Evolutionary conservation across 2,113 vertebrate species (phyloP).

Genomic region (Istiophorus platypterus): DNA sequence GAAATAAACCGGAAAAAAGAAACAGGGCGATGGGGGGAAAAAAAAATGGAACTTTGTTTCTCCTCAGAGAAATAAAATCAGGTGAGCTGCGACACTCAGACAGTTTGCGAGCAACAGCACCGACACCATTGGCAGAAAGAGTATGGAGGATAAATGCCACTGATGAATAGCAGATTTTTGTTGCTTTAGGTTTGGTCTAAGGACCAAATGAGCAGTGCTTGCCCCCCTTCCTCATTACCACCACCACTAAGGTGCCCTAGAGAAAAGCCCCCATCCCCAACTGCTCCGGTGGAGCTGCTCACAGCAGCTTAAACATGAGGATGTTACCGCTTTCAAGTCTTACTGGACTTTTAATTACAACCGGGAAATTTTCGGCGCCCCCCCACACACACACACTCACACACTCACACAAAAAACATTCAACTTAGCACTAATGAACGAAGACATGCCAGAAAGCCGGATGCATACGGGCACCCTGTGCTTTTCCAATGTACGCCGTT

Average conservation of each 20-base stretch:
- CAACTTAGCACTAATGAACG: too few species aligned
- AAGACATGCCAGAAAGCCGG: background rate
- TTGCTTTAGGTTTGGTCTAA: background rate
- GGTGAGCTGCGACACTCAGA: background rate
- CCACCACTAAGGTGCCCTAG: background rate
- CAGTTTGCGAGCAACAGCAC: background rate
- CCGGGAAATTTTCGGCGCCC: too few species aligned
- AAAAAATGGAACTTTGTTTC: background rate
- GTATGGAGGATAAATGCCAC: background rate
- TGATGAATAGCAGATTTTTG: background rate
- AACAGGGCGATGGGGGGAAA: background rate
- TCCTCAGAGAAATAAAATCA: background rate
- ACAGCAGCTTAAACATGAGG: background rate
- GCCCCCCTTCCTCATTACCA: background rate
- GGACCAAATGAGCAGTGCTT: background rate
- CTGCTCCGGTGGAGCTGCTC: background rate
- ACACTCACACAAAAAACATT: too few species aligned
- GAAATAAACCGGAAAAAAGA: conserved; percentile 9
- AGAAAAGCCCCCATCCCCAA: background rate
- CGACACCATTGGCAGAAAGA: background rate
- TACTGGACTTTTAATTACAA: too few species aligned
- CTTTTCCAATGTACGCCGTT: too few species aligned
- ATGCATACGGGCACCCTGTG: too few species aligned
- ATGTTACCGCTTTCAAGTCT: too few species aligned
- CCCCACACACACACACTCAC: too few species aligned